These are phyloP conservation scores for Rosalia funebris DNA, from an alignment of 2,888 invertebrate species.

Conservation along the genomic window DNA sequence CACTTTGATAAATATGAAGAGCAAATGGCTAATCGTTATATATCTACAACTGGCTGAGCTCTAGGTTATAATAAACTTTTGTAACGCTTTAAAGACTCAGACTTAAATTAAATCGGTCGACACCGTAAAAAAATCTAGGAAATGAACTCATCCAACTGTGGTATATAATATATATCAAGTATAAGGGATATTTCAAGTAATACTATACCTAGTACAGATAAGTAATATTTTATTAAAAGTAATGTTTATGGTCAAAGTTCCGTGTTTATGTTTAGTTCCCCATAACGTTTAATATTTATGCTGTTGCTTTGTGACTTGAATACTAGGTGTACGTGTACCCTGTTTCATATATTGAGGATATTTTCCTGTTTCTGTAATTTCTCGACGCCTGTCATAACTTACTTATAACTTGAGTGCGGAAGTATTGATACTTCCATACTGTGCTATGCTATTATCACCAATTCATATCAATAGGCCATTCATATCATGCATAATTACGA, in stretches of 20 bases:
- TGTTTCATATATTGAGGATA: no score
- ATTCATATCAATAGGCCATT: no score
- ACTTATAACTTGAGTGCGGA: no score
- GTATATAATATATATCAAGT: slow-evolving; percentile 27
- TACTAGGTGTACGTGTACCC: slow-evolving; percentile 1
- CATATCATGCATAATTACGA: no score
- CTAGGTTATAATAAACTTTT: background rate
- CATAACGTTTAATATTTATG: slow-evolving; percentile 20
- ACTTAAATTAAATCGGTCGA: slow-evolving; percentile 26
- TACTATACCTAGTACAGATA: slow-evolving; percentile 10
- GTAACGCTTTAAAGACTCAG: slow-evolving; percentile 13
- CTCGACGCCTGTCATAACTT: no score
- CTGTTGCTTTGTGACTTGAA: slow-evolving; percentile 9
- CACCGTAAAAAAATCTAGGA: slow-evolving; percentile 36
- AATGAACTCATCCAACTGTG: slow-evolving; percentile 35
- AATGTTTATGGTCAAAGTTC: slow-evolving; percentile 11
- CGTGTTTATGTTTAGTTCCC: slow-evolving; percentile 19
- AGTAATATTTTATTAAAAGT: slow-evolving; percentile 23
- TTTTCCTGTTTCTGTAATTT: no score
- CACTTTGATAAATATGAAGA: background rate
- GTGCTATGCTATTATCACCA: no score
- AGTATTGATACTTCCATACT: no score
- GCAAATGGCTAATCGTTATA: background rate
- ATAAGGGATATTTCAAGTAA: slow-evolving; percentile 21
- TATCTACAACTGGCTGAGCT: background rate